Evolutionary conservation across 2,888 invertebrate genomes (phyloP), one percentile per base, ranked within the genome.

Genomic region (Calameuta pallipes): DNA sequence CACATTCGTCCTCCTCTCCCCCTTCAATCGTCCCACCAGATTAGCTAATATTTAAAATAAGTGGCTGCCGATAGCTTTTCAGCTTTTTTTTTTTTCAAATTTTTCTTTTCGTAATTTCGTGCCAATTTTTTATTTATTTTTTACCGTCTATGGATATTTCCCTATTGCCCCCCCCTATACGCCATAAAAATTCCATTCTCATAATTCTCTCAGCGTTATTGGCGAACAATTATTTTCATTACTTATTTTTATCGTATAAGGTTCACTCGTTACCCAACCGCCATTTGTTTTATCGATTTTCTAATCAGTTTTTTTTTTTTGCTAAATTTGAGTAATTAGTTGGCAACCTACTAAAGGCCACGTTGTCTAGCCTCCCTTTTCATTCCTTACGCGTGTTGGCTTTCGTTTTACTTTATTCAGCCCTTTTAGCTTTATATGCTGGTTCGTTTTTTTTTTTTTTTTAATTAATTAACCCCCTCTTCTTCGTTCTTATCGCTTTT

Each of bases 51-150:
- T 56, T 56, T 56, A 56, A 56, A 23, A 56, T 23, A 23, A 56
- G 23, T 56, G 41, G 23, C 82, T 82, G 78, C 79, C 83, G 80
- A 82, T 71, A 82, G 79, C 77, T 70, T 75, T 75, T 37, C 73
- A 77, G 56, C 3, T 36, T 36, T 11, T 35, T 11, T 36, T 71
- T 33, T 79, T 69, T 76, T 76, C 71, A 69, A 74, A 33, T 68
- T 15, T 37, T 79, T 35, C 75, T 69, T 37, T 73, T 74, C 30
- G 70, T 41, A 4, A 41, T 15, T 13, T 15, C 4, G 1, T 13
- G 37, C 37, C 15, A 41, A 15, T 41, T 41, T 41, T 3, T 37
- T 37, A 13, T 0, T 13, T n/a, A n/a, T 13, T 37, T 36, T 37
- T 13, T 13, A 37, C 4, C 37, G 0, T 37, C 37, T 37, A 37